Conservation (phyloP, 2,113 vertebrate species). For the Actinemys pallida region DNA sequence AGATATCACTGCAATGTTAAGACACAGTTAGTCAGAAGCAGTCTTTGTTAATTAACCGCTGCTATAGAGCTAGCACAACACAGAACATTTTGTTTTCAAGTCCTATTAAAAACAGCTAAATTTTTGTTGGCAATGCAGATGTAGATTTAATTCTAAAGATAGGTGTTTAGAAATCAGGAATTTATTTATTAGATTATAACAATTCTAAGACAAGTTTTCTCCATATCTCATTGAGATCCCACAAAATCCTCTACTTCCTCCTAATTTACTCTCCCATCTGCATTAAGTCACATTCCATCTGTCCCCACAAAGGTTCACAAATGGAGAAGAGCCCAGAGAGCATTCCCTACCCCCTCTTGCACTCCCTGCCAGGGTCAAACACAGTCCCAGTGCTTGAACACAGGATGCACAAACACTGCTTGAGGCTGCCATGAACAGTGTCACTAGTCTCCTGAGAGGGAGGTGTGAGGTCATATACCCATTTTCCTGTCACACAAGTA, state of each 20-base stretch:
- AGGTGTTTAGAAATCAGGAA: neutral
- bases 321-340: neutral
- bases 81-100: conserved; percentile 39
- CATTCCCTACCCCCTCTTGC: accelerated
- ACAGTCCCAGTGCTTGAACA: neutral
- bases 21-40: conserved; percentile 37
- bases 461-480: neutral
- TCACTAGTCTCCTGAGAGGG: neutral
- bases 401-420: neutral
- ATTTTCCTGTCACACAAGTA: neutral
- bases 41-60: conserved; percentile 36
- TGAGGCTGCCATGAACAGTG: neutral
- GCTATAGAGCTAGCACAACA: conserved; percentile 36
- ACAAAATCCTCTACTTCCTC: neutral
- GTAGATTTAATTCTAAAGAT: neutral
- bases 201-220: conserved; percentile 23
- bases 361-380: accelerated
- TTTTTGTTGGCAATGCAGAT: neutral
- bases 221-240: neutral
- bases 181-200: neutral
- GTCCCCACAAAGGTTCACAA: accelerated
- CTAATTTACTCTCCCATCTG: neutral
- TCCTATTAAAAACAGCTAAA: neutral
- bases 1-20: conserved; percentile 63
- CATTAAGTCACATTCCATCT: neutral